Conservation (phyloP, 2,888 invertebrate species). For the Drosophila eohydei region DNA sequence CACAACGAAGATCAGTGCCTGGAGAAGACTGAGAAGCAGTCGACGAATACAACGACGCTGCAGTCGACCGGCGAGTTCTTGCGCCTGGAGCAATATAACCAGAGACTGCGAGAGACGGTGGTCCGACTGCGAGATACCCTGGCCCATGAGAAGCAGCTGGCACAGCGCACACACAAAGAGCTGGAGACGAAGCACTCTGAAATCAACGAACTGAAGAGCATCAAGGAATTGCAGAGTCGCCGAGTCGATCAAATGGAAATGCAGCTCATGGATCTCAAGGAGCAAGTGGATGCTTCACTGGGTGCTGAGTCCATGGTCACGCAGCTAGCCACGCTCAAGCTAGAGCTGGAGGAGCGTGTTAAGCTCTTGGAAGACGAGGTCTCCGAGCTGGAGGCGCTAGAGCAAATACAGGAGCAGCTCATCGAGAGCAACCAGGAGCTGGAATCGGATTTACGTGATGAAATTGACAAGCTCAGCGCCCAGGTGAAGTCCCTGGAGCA, state of each 20-base stretch:
- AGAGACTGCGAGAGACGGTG: slow-evolving; percentile 95
- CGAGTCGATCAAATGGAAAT: slow-evolving; percentile 92
- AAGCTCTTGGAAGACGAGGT: slow-evolving; percentile 95
- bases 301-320: slow-evolving; percentile 99
- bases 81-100: slow-evolving; percentile 97
- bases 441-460: slow-evolving; percentile 96
- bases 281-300: slow-evolving; percentile 97
- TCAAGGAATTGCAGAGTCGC: slow-evolving; percentile 93
- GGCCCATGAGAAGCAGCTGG: slow-evolving; percentile 96
- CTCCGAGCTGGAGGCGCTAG: slow-evolving; percentile 93
- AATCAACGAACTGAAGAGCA: slow-evolving; percentile 92
- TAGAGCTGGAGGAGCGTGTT: slow-evolving; percentile 96
- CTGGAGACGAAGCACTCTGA: slow-evolving; percentile 95
- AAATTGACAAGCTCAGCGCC: slow-evolving; percentile 94
- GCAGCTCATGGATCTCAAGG: slow-evolving; percentile 95
- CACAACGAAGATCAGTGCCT: slow-evolving; percentile 22
- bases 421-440: slow-evolving; percentile 96
- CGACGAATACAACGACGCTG: slow-evolving; percentile 80
- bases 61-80: slow-evolving; percentile 86
- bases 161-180: slow-evolving; percentile 95
- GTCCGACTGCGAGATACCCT: slow-evolving; percentile 96
- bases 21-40: slow-evolving; percentile 65
- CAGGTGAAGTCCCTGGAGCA: slow-evolving; percentile 92
- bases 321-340: slow-evolving; percentile 95
- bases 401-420: slow-evolving; percentile 98